Conservation (phyloP, 2,797 vertebrate genomes). For the Adrianichthys oophorus region DNA sequence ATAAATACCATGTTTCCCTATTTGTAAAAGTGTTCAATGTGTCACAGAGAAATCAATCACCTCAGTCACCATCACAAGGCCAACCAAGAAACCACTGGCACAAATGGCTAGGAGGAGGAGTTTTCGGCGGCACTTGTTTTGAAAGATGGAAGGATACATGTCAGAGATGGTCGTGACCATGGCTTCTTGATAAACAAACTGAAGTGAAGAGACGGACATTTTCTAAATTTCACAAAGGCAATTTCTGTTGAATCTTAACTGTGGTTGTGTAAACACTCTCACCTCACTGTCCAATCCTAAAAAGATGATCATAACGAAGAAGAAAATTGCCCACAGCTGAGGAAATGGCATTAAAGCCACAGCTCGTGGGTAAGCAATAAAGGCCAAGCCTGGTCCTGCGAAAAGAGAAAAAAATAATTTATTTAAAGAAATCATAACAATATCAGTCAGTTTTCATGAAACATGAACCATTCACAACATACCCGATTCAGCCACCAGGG, state of each 20-base stretch:
- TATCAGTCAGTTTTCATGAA: not conserved
- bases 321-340: slow-evolving; percentile 93
- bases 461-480: slow-evolving; percentile 2
- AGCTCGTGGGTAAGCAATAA: slow-evolving; percentile 92
- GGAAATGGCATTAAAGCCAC: slow-evolving; percentile 92
- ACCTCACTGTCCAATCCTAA: slow-evolving; percentile 95
- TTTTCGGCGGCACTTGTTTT: slow-evolving; percentile 80
- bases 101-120: slow-evolving; percentile 86
- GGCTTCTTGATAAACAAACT: slow-evolving; percentile 94
- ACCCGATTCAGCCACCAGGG: slow-evolving; percentile 92
- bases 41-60: slow-evolving; percentile 64
- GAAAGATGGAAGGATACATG: slow-evolving; percentile 86
- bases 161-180: slow-evolving; percentile 90
- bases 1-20: too few relatives aligned
- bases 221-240: not conserved
- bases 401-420: not conserved
- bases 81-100: slow-evolving; percentile 82
- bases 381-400: slow-evolving; percentile 92
- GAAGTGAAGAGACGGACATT: slow-evolving; percentile 13
- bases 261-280: not conserved
- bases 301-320: slow-evolving; percentile 94
- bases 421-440: not conserved
- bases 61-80: slow-evolving; percentile 90
- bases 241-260: not conserved
- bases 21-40: too few relatives aligned